Conservation (phyloP, 2,113 vertebrate genomes). For the Scartelaos histophorus region DNA sequence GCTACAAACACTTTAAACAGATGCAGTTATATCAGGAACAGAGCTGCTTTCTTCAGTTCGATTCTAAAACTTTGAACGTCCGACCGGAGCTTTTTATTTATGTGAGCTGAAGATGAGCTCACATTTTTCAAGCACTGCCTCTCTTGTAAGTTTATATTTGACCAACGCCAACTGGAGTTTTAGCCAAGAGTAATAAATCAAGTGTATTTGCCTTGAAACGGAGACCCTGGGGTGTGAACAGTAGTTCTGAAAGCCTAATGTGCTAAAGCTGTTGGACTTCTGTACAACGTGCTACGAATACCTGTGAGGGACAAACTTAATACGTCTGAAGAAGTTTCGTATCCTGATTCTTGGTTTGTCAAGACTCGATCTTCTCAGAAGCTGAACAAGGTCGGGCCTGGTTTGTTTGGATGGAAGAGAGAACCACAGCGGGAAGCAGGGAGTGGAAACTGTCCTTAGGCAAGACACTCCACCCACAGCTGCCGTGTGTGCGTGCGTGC, state of each 20-base stretch:
- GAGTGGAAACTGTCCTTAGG: too few species aligned
- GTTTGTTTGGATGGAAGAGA: too few species aligned
- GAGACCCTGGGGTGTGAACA: constrained; percentile 2
- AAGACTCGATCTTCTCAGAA: too few species aligned
- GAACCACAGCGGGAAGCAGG: too few species aligned
- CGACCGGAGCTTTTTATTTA: constrained; percentile 30
- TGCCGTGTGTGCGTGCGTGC: too few species aligned
- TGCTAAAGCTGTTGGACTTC: not conserved
- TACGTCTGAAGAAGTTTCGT: too few species aligned
- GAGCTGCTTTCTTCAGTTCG: constrained; percentile 10
- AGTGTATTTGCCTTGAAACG: constrained; percentile 3
- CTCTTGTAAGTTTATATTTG: constrained; percentile 15
- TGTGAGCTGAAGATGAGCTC: constrained; percentile 22
- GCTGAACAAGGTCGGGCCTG: too few species aligned
- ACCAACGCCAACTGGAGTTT: constrained; percentile 4
- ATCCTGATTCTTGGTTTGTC: too few species aligned
- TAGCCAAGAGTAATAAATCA: constrained; percentile 20
- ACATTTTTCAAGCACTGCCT: constrained; percentile 4
- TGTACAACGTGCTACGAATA: not conserved
- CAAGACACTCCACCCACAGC: too few species aligned
- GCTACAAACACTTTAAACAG: not conserved
- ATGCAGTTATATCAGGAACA: constrained; percentile 3
- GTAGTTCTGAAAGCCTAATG: not conserved
- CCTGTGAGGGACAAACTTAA: not conserved
- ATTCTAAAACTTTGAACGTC: constrained; percentile 2